A percentile compares a stretch with the other conserved stretches of the same genome.
These are phyloP conservation scores for Agrypnus murinus DNA, from an alignment of 2,888 invertebrate genomes.

Conservation along the genomic window DNA sequence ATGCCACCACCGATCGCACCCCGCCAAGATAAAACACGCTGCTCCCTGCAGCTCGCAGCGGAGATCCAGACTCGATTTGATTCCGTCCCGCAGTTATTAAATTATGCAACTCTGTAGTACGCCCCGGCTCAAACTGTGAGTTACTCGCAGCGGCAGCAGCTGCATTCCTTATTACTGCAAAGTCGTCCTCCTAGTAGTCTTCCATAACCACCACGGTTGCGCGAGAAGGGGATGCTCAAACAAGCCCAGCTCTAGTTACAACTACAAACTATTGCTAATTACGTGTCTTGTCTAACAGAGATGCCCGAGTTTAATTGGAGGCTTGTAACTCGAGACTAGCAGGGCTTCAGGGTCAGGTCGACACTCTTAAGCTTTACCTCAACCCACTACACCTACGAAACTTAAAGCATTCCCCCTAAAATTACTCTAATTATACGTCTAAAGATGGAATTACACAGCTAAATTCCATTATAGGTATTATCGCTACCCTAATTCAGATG, in stretches of 20 bases:
- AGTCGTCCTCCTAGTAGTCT: conserved; percentile 37
- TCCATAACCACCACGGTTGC: conserved; percentile 41
- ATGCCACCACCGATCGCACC: conserved; percentile 51
- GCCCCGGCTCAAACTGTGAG: conserved; percentile 34
- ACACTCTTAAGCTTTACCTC: conserved; percentile 49
- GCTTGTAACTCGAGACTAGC: conserved; percentile 51
- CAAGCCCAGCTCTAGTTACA: conserved; percentile 50
- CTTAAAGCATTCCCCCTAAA: conserved; percentile 34
- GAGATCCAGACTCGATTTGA: conserved; percentile 51
- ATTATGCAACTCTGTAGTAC: conserved; percentile 43
- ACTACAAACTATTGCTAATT: conserved; percentile 54
- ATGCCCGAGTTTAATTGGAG: conserved; percentile 53
- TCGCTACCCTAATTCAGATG: too few relatives aligned
- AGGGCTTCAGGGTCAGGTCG: conserved; percentile 51
- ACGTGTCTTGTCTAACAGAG: conserved; percentile 53
- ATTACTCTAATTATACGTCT: conserved; percentile 36
- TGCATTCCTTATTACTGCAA: conserved; percentile 42
- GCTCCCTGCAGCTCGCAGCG: conserved; percentile 53
- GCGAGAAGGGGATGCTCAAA: conserved; percentile 34
- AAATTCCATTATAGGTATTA: not conserved
- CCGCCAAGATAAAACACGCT: conserved; percentile 53
- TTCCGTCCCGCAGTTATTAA: conserved; percentile 51
- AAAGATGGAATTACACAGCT: conserved; percentile 27
- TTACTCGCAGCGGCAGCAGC: conserved; percentile 26
- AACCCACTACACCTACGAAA: conserved; percentile 34